Conservation (phyloP, 2,113 vertebrate species). For the Albula goreensis region DNA sequence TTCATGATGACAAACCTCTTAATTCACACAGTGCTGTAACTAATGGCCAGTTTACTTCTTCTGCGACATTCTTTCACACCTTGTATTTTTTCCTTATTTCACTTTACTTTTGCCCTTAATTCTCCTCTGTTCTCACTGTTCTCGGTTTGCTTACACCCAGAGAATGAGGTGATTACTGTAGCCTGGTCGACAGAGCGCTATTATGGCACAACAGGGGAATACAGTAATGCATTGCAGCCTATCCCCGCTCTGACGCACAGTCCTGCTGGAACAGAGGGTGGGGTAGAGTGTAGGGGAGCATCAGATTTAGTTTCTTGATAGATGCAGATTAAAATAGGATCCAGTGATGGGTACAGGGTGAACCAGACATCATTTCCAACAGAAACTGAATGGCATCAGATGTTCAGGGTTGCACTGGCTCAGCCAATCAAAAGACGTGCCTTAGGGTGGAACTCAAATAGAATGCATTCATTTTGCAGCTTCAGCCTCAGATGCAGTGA, state of each 20-base stretch:
- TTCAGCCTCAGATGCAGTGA: neutral
- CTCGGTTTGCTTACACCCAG: neutral
- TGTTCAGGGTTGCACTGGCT: neutral
- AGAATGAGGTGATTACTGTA: neutral
- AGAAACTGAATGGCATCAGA: neutral
- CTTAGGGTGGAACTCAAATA: neutral
- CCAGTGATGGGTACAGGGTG: neutral
- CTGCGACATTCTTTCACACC: neutral
- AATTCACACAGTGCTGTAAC: neutral
- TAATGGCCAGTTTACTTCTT: neutral
- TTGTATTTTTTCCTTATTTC: neutral
- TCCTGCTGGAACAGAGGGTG: neutral
- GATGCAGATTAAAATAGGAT: neutral
- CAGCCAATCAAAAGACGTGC: too few species aligned
- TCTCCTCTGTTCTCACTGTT: neutral
- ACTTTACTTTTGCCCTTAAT: neutral
- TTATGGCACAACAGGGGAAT: neutral
- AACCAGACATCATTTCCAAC: neutral
- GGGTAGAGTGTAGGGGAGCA: neutral
- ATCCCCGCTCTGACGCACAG: neutral
- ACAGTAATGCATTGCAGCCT: too few species aligned
- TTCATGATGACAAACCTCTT: neutral
- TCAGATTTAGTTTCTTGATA: neutral
- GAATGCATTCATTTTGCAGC: neutral
- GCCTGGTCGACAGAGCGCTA: neutral